Evolutionary conservation across 2,113 vertebrate genomes (phyloP), one percentile per base, ranked within the genome.

Genomic region (Alethe diademata): DNA sequence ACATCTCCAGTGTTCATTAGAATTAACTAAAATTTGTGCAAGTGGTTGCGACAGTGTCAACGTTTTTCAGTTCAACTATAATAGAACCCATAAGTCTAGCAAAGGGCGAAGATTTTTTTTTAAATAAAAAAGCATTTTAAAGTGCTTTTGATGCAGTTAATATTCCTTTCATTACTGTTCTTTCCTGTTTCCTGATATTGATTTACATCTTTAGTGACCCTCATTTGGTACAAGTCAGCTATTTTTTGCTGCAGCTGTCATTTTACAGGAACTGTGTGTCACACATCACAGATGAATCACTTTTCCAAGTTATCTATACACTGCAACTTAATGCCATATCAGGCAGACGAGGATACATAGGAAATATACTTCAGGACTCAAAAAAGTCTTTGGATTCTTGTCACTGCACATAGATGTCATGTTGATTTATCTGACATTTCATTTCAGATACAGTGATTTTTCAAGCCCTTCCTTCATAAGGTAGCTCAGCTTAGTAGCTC

Each of bases 121-220:
- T 45, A 11, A 56, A 60, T 53, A 66, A 72, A 74, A 83, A 66
- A 53, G 7, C 6, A 23, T 51, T 88, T 80, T 9, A 75, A n/a
- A 71, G 13, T 38, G 16, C 7, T 88, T 94, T 83, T 78, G 60
- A 73, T 72, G 24, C 54, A 73, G 60, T 67, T 83, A 79, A 93
- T 60, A 6, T 50, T 71, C 43, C 31, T 88, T 95, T 91, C 65
- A 54, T 83, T 83, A 48, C 61, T 36, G 33, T 83, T 88, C 82
- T 88, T 91, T 88, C 72, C 64, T 86, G 43, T 80, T 88, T 94
- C 86, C 88, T 88, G 47, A 58, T 88, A 83, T 31, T 73, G 78
- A 93, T 94, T 94, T 96, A 83, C 51, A 73, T 74, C 67, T 93
- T 76, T 43, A 71, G 69, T 60, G 88, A 92, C 42, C 38, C 12